Evolutionary conservation across 2,113 vertebrate genomes (phyloP), one percentile per base, ranked within the genome.

Genomic region (Marmota monax): DNA sequence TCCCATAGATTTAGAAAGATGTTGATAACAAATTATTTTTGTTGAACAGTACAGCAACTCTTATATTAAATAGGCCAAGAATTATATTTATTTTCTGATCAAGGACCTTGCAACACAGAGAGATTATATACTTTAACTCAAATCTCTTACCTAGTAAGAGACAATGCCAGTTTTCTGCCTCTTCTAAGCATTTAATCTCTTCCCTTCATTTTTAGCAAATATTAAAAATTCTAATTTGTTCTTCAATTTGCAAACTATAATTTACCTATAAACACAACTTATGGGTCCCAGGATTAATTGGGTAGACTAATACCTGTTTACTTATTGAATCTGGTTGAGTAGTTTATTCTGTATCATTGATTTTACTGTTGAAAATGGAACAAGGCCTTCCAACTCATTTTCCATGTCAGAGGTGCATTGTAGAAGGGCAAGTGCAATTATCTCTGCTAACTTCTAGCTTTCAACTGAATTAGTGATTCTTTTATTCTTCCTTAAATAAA

Each of bases 391-490:
- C 51, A 83, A 83, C 16, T 94, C 37, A 17, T 85, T 84, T 74
- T 39, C 70, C 34, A 3, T 34, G 53, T 89, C 73, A 78, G 79
- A 45, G 74, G 7, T 72, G 83, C 58, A 73, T 56, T 70, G 12
- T 0, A 53, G 58, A 96, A 90, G n/a, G 51, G 23, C 17, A 25
- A 29, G 9, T 77, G 27, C 77, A 96, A 96, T 88, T 84, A 85
- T 65, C 73, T 91, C 27, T 53, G 69, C n/a, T 51, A 51, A 88
- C 78, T 73, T 93, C 45, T 45, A 48, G 48, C 11, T 82, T 70
- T 88, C 91, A 88, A 92, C 95, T 95, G 67, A 95, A 67, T 82
- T 78, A 88, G 32, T 78, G 37, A 72, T 76, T 91, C 12, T 17
- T 67, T 13, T 72, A 72, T 67, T 93, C 42, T 85, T 88, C 32